Percentiles rank a stretch among this genome's conserved stretches.
Conservation (phyloP, 2,113 vertebrate species). For the Aphelocoma coerulescens region DNA sequence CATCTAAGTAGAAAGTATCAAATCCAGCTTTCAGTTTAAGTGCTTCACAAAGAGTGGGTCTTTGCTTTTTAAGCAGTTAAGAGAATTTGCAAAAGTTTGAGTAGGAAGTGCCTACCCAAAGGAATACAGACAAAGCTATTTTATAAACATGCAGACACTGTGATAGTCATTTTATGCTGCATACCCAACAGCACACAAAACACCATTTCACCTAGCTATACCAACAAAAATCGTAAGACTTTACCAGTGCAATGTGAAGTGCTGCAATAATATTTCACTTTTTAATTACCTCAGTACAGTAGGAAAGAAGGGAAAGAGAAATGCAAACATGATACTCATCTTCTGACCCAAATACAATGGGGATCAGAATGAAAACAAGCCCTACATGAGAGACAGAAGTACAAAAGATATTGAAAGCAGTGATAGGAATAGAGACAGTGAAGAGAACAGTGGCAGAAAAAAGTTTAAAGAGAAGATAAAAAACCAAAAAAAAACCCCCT, state of each 20-base stretch:
- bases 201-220: not conserved
- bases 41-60: not conserved
- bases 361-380: not conserved
- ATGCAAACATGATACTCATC: not conserved
- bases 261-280: not conserved
- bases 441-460: not conserved
- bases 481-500: not conserved
- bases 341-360: not conserved
- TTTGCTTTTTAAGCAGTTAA: not conserved
- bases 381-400: not conserved
- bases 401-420: not conserved
- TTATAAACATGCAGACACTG: not conserved
- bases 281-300: not conserved
- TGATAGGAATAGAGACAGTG: not conserved
- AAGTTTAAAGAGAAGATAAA: not conserved
- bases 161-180: not conserved
- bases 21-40: not conserved
- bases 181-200: not conserved
- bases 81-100: not conserved
- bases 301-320: not conserved
- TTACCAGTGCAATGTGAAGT: not conserved
- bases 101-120: not conserved
- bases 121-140: not conserved
- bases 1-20: not conserved
- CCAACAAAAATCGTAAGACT: fast-evolving